Conservation (phyloP, 2,113 vertebrate genomes). For the Oncorhynchus gorbuscha region DNA sequence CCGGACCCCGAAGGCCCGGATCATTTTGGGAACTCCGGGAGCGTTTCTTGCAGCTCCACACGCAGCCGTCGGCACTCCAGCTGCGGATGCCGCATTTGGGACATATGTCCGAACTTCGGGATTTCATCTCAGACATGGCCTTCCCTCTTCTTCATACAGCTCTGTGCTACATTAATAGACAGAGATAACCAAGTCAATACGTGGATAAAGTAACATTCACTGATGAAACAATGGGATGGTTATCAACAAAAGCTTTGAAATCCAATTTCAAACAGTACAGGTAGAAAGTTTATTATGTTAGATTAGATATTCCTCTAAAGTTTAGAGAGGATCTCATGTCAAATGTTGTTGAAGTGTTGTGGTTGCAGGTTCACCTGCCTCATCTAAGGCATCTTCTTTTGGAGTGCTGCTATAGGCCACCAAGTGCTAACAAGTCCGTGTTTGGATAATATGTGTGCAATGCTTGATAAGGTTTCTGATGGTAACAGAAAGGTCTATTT, state of each 20-base stretch:
- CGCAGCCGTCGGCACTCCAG: conserved; percentile 90
- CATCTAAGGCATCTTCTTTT: too few species aligned
- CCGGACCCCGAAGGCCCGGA: conserved; percentile 54
- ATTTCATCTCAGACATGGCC: conserved; percentile 76
- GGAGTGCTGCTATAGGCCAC: too few species aligned
- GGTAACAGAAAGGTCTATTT: too few species aligned
- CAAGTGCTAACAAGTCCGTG: too few species aligned
- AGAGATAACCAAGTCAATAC: background rate
- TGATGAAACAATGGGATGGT: background rate
- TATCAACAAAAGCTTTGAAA: background rate
- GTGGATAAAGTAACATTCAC: background rate
- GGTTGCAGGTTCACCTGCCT: too few species aligned
- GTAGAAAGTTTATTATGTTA: background rate
- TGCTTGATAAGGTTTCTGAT: too few species aligned
- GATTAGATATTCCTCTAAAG: background rate
- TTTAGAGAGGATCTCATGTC: too few species aligned
- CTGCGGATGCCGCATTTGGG: conserved; percentile 86
- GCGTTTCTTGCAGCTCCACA: conserved; percentile 90
- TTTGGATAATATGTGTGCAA: too few species aligned
- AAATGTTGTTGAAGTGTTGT: too few species aligned
- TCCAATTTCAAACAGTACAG: background rate
- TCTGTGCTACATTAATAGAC: conserved; percentile 36
- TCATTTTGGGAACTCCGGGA: conserved; percentile 81
- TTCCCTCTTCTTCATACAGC: conserved; percentile 9
- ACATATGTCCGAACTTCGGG: conserved; percentile 79